Percentiles rank a stretch among this genome's conserved stretches.
These are phyloP conservation scores for Sander lucioperca DNA, from an alignment of 2,113 vertebrate species.

Conservation along the genomic window DNA sequence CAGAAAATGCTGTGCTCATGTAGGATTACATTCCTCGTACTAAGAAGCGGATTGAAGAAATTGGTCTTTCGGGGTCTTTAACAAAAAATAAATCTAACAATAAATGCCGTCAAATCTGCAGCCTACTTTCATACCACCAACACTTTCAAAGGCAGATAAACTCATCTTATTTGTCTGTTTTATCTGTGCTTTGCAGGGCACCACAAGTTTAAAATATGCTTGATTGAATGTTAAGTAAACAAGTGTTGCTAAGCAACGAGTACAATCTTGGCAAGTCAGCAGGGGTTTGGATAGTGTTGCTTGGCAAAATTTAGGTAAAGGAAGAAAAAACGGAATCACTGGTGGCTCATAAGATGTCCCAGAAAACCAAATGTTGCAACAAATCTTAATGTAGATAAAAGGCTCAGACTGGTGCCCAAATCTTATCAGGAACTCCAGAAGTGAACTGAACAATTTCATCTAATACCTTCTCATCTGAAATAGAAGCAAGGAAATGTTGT, in stretches of 20 bases:
- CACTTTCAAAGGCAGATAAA: conserved; percentile 12
- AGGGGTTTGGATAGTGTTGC: conserved; percentile 16
- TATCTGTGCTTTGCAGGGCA: conserved; percentile 26
- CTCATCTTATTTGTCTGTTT: background rate
- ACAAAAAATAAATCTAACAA: background rate
- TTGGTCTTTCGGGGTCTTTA: background rate
- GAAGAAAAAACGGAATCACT: conserved; percentile 16
- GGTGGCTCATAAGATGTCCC: background rate
- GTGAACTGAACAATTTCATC: background rate
- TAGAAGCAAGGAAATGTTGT: background rate
- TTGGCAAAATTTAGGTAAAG: conserved; percentile 31
- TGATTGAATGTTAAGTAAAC: conserved; percentile 22
- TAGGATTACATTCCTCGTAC: background rate
- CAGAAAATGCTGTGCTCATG: background rate
- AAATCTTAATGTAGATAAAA: conserved; percentile 7
- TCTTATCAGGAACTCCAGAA: background rate
- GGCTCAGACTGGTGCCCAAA: background rate
- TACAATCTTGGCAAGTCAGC: conserved; percentile 24
- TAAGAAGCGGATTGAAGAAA: background rate
- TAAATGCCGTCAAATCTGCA: conserved; percentile 1
- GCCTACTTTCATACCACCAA: background rate
- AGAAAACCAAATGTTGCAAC: conserved; percentile 8
- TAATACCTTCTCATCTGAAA: background rate
- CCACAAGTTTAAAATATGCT: conserved; percentile 19
- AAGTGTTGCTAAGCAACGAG: conserved; percentile 49